Conservation (phyloP, 2,888 invertebrate genomes). For the Malthinus flaveolus region DNA sequence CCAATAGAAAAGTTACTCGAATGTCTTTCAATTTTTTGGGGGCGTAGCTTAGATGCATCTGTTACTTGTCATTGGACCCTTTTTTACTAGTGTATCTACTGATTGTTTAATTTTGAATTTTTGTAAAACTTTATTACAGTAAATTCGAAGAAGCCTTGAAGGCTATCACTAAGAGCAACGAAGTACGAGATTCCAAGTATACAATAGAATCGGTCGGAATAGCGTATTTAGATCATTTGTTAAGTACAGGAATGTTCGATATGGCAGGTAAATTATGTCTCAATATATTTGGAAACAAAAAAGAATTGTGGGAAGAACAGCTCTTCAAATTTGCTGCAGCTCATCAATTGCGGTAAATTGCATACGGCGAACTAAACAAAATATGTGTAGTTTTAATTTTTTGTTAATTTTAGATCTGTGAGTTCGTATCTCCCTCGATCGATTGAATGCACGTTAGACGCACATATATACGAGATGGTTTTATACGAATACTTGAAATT, state of each 20-base stretch:
- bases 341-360: conserved; percentile 67
- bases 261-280: conserved; percentile 86
- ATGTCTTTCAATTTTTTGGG: no score
- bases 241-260: conserved; percentile 71
- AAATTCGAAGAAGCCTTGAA: conserved; percentile 85
- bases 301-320: conserved; percentile 88
- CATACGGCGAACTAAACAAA: conserved; percentile 17
- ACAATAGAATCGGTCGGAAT: conserved; percentile 67
- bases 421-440: conserved; percentile 79
- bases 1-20: no score
- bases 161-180: conserved; percentile 72
- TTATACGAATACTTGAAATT: conserved; percentile 87
- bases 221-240: conserved; percentile 80
- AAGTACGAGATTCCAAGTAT: conserved; percentile 57
- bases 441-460: conserved; percentile 72
- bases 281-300: conserved; percentile 80
- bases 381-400: not conserved
- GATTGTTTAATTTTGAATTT: not conserved
- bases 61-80: no score
- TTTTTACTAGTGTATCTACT: no score
- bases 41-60: no score
- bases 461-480: conserved; percentile 92
- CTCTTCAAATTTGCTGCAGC: conserved; percentile 86
- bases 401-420: conserved; percentile 60
- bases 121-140: conserved; percentile 45